Evolutionary conservation across 2,888 invertebrate genomes (phyloP).

Genomic region (Oasisia sp.): DNA sequence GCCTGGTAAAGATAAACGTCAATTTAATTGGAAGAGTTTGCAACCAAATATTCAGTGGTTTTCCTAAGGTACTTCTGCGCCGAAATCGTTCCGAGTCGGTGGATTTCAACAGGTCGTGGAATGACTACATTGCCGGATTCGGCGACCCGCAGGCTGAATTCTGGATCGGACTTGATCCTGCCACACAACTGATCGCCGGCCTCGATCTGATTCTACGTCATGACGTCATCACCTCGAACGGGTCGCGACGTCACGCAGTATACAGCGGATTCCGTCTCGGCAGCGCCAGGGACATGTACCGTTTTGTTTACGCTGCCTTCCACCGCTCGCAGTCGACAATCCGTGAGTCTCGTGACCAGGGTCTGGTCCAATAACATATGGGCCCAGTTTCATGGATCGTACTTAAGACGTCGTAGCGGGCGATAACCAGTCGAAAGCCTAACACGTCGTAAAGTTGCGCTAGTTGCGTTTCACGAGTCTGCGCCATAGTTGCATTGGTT

Average conservation of each 20-base stretch:
- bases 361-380: neutral
- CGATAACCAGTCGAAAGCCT: too few relatives aligned
- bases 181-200: neutral
- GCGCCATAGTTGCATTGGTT: too few relatives aligned
- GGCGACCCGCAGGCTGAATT: neutral
- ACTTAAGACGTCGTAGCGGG: too few relatives aligned
- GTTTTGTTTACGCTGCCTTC: neutral
- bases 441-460: too few relatives aligned
- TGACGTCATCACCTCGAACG: neutral
- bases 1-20: too few relatives aligned
- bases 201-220: neutral
- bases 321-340: neutral
- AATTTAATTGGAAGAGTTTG: too few relatives aligned
- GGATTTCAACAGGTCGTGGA: neutral
- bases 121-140: neutral
- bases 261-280: neutral
- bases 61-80: neutral
- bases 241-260: neutral
- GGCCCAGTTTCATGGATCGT: too few relatives aligned
- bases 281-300: neutral
- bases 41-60: neutral
- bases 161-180: neutral
- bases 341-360: neutral
- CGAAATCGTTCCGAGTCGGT: neutral
- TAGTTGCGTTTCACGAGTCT: too few relatives aligned